A percentile compares a stretch with the other conserved stretches of the same genome.
These are phyloP conservation scores for Copidosoma floridanum DNA, from an alignment of 1,140 invertebrate species.

Conservation along the genomic window DNA sequence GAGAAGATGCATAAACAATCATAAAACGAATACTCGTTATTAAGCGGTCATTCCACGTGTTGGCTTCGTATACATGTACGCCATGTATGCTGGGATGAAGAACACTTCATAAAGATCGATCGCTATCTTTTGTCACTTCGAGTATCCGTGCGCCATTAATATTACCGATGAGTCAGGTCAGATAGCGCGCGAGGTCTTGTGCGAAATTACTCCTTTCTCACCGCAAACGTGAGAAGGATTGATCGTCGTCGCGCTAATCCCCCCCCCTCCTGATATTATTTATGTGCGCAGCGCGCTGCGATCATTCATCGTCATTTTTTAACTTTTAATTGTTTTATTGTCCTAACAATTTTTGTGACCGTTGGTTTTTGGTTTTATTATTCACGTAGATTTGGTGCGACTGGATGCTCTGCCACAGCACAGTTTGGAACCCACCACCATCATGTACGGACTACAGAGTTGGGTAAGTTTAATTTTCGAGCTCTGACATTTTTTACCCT, in stretches of 20 bases:
- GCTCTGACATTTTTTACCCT: too few species aligned
- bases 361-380: too few species aligned
- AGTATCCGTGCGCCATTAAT: constrained; percentile 35
- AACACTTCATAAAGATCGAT: neutral
- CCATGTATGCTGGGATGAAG: too few species aligned
- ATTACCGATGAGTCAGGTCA: constrained; percentile 36
- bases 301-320: constrained; percentile 1
- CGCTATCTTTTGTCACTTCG: neutral
- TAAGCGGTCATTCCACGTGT: constrained; percentile 15
- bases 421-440: constrained; percentile 84
- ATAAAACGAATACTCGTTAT: constrained; percentile 11
- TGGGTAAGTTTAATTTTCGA: constrained; percentile 65
- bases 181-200: constrained; percentile 9
- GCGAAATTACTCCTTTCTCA: neutral
- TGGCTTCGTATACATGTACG: too few species aligned
- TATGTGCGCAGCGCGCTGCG: neutral
- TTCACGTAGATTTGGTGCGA: constrained; percentile 77
- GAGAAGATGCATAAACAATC: too few species aligned
- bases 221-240: too few species aligned
- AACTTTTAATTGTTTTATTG: too few species aligned
- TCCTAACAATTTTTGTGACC: too few species aligned
- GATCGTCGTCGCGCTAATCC: neutral
- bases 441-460: constrained; percentile 75
- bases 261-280: too few species aligned
- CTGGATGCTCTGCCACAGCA: constrained; percentile 84